phyloP scores from a whole-genome alignment of 1,140 invertebrate genomes.

The Paraescarpia echinospica region DNA sequence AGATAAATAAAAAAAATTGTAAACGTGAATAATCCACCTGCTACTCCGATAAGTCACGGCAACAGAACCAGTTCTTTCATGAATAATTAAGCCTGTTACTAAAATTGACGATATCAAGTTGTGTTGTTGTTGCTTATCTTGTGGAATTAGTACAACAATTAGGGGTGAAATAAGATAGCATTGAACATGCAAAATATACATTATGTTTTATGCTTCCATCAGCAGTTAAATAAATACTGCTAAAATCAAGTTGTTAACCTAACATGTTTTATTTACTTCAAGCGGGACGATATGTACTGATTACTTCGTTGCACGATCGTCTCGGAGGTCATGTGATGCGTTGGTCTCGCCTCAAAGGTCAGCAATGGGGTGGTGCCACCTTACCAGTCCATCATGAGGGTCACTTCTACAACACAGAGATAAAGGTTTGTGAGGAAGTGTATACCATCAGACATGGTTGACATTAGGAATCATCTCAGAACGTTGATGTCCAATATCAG shows the following conservation, averaged over 20 bases:
- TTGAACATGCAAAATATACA: too few relatives aligned
- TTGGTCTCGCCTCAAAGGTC: conserved; percentile 54
- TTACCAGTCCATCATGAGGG: conserved; percentile 53
- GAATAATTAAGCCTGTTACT: too few relatives aligned
- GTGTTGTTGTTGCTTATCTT: too few relatives aligned
- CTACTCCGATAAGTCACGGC: too few relatives aligned
- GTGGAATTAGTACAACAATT: too few relatives aligned
- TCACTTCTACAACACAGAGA: conserved; percentile 50
- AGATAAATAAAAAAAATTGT: too few relatives aligned
- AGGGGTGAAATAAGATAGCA: too few relatives aligned
- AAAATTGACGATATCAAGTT: too few relatives aligned
- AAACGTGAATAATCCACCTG: too few relatives aligned
- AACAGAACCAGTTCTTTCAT: too few relatives aligned
- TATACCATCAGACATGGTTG: not conserved
- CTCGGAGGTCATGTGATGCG: conserved; percentile 50
- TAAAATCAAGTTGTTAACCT: not conserved
- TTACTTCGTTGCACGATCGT: conserved; percentile 50
- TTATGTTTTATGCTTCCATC: not conserved
- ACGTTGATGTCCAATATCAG: too few relatives aligned
- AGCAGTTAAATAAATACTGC: not conserved
- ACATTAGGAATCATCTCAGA: not conserved
- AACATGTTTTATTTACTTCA: conserved; percentile 22
- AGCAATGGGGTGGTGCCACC: conserved; percentile 53
- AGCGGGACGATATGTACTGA: conserved; percentile 53
- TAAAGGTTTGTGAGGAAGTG: conserved; percentile 43